These are phyloP conservation scores for Cyrtodaria siliqua DNA, from an alignment of 2,888 invertebrate genomes.

Conservation along the genomic window DNA sequence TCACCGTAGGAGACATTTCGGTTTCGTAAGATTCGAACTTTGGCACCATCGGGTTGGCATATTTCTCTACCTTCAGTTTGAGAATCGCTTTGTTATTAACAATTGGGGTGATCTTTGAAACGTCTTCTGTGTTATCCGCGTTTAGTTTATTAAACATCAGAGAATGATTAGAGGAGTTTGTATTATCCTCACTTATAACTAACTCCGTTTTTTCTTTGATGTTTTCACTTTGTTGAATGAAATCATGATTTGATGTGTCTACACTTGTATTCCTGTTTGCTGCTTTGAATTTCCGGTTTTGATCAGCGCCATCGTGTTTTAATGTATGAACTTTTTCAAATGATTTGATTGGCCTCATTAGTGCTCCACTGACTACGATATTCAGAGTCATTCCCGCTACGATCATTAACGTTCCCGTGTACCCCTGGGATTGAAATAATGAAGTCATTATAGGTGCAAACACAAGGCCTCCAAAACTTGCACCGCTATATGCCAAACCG, in stretches of 20 bases:
- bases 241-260: no score
- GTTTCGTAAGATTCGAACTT: constrained; percentile 25
- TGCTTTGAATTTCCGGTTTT: no score
- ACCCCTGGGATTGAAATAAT: constrained; percentile 33
- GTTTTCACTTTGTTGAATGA: no score
- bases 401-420: constrained; percentile 36
- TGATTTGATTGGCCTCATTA: constrained; percentile 29
- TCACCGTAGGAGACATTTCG: background rate
- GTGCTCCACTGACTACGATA: constrained; percentile 22
- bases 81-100: no score
- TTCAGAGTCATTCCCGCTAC: constrained; percentile 32
- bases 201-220: no score
- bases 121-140: no score
- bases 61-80: no score
- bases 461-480: constrained; percentile 36
- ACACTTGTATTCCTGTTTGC: no score
- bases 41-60: background rate
- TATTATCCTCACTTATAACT: no score
- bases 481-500: constrained; percentile 31
- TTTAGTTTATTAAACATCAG: no score
- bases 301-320: background rate
- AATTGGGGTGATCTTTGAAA: no score
- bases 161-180: no score
- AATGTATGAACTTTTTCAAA: constrained; percentile 2
- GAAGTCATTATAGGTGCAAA: constrained; percentile 40